Evolutionary conservation across 2,797 vertebrate genomes (phyloP).

Genomic region (Intellagama lesueurii): DNA sequence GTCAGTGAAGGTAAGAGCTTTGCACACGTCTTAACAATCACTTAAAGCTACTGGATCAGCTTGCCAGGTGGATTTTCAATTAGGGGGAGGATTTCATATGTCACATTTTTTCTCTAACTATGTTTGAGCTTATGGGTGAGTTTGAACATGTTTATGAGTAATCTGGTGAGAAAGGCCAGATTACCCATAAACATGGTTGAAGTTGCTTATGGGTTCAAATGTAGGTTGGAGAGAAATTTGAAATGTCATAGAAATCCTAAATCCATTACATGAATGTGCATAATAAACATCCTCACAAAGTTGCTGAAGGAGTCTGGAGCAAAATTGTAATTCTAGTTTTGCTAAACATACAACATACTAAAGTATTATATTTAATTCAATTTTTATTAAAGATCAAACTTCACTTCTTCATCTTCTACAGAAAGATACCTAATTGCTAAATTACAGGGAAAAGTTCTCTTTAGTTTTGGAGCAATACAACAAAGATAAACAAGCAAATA

Average conservation of each 20-base stretch:
- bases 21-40: too few species aligned
- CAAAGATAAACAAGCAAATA: neutral
- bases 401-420: neutral
- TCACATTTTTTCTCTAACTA: too few species aligned
- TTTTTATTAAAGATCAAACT: neutral
- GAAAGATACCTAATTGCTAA: neutral
- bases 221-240: too few species aligned
- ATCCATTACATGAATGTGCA: neutral
- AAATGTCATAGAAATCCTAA: neutral
- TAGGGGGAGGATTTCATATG: too few species aligned
- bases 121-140: too few species aligned
- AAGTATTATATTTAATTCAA: neutral
- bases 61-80: too few species aligned
- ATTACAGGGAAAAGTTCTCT: neutral
- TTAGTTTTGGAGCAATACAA: neutral
- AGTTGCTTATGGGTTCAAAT: too few species aligned
- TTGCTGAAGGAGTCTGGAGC: neutral
- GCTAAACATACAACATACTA: neutral
- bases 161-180: too few species aligned
- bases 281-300: neutral
- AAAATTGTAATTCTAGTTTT: neutral
- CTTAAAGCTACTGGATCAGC: too few species aligned
- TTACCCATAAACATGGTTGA: too few species aligned
- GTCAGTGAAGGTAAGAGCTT: too few species aligned
- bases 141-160: too few species aligned